These are phyloP conservation scores for Dicentrarchus labrax DNA, from an alignment of 2,113 vertebrate species.

Conservation along the genomic window DNA sequence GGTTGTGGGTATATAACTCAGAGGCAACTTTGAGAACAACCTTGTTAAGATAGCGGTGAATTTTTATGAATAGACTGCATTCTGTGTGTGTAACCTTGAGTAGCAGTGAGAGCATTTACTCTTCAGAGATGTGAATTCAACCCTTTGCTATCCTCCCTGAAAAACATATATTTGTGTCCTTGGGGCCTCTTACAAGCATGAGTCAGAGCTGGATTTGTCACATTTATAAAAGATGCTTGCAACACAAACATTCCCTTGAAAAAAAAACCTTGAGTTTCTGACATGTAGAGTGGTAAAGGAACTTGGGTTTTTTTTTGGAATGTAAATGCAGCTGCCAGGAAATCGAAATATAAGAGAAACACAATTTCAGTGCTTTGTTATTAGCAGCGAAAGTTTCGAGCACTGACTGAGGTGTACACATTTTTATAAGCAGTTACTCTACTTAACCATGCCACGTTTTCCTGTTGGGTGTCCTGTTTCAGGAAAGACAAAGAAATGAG, in stretches of 20 bases:
- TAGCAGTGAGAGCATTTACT: conserved; percentile 20
- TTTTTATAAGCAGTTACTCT: conserved; percentile 20
- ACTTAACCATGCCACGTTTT: conserved; percentile 11
- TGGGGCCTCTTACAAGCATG: conserved; percentile 5
- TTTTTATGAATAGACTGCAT: conserved; percentile 52
- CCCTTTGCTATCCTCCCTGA: background rate
- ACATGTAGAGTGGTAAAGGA: background rate
- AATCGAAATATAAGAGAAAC: background rate
- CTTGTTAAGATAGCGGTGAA: conserved; percentile 32
- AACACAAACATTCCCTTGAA: background rate
- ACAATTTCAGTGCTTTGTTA: background rate
- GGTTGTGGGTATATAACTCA: conserved; percentile 15
- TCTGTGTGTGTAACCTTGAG: conserved; percentile 57
- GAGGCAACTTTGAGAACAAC: conserved; percentile 42
- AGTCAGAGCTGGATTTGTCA: conserved; percentile 20
- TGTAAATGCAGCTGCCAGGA: conserved; percentile 1
- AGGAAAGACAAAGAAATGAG: conserved; percentile 51
- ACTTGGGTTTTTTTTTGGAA: conserved; percentile 7
- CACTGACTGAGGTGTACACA: background rate
- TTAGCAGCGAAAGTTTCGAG: background rate
- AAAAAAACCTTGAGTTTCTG: background rate
- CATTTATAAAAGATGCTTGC: conserved; percentile 30
- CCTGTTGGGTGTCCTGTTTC: conserved; percentile 48
- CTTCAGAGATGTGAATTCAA: conserved; percentile 22
- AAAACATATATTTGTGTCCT: conserved; percentile 38